phyloP scores from a whole-genome alignment of 2,888 invertebrate genomes.

The Clivina fossor region DNA sequence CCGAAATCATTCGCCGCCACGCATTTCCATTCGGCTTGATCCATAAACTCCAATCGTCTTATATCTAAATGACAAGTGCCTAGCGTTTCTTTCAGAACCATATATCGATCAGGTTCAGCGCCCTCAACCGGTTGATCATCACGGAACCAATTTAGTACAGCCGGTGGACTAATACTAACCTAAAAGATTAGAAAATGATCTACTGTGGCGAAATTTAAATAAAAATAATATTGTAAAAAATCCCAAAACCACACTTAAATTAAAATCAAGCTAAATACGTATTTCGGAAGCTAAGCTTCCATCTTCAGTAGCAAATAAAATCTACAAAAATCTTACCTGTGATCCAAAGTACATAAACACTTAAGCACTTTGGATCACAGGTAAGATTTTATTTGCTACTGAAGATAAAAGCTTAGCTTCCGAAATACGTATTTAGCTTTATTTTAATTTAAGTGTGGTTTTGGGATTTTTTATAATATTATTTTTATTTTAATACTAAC shows the following conservation, averaged over 20 bases:
- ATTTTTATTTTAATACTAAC: constrained; percentile 53
- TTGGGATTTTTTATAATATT: not conserved
- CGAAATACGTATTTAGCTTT: no score
- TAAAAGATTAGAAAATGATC: constrained; percentile 45
- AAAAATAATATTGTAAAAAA: not conserved
- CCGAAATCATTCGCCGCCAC: constrained; percentile 87
- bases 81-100: constrained; percentile 66
- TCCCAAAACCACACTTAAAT: no score
- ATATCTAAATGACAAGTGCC: constrained; percentile 76
- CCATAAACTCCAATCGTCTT: constrained; percentile 72
- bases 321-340: no score
- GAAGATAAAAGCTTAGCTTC: no score
- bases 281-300: no score
- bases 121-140: constrained; percentile 79
- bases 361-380: no score
- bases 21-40: constrained; percentile 92
- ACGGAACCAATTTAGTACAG: constrained; percentile 83
- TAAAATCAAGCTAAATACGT: no score
- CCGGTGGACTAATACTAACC: constrained; percentile 80
- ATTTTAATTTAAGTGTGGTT: no score
- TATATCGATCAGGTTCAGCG: constrained; percentile 65
- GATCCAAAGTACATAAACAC: no score
- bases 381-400: no score
- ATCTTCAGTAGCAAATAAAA: no score
- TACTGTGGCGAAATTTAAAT: not conserved